Evolutionary conservation across 1,140 invertebrate genomes (phyloP).

Genomic region (Delia radicum): DNA sequence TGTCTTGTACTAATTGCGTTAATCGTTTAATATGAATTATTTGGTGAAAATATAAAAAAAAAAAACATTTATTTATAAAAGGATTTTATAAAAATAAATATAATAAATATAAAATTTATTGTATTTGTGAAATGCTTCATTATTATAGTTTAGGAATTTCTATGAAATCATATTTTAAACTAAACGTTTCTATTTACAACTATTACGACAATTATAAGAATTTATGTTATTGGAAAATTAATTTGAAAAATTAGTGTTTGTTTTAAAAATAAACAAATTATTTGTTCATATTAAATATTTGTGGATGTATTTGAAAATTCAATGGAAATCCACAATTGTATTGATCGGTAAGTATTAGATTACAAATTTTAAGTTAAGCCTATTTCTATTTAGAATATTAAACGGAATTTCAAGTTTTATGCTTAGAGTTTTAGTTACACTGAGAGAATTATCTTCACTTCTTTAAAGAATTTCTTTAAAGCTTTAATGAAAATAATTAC

Average conservation of each 20-base stretch:
- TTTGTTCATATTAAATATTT: no score
- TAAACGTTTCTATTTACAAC: background rate
- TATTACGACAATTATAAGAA: no score
- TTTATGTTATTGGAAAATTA: no score
- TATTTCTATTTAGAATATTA: no score
- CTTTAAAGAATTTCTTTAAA: no score
- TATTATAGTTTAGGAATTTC: background rate
- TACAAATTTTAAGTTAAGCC: no score
- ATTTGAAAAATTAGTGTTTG: background rate
- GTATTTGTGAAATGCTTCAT: background rate
- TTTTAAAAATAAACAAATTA: no score
- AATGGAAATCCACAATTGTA: slow-evolving; percentile 3
- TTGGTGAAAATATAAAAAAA: background rate
- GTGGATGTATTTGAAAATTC: slow-evolving; percentile 17
- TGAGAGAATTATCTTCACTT: no score
- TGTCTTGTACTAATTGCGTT: background rate
- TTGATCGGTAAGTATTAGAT: background rate
- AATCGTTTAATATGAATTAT: background rate
- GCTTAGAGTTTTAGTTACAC: no score
- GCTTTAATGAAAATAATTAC: no score
- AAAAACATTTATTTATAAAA: background rate
- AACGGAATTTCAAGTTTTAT: no score
- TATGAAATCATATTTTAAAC: background rate
- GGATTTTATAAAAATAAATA: background rate
- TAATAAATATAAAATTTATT: background rate